Percentiles rank a stretch among this genome's conserved stretches.
Evolutionary conservation across 2,888 invertebrate genomes (phyloP).

Genomic region (Ectropis crepuscularia): DNA sequence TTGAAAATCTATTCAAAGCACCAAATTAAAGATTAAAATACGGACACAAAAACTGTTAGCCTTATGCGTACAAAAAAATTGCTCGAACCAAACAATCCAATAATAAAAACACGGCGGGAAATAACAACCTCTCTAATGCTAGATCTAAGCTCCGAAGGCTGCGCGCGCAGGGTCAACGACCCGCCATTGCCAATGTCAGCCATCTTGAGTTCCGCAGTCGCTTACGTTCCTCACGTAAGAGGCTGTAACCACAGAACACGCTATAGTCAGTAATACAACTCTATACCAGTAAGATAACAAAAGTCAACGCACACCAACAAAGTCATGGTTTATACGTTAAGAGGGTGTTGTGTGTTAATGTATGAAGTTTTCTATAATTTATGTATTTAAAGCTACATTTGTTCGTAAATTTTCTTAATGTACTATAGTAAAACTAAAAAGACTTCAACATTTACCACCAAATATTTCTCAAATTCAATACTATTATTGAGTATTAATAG

Average conservation of each 20-base stretch:
- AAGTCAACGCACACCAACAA: constrained; percentile 3
- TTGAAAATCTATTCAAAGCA: constrained; percentile 13
- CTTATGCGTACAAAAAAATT: constrained; percentile 30
- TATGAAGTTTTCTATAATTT: no score
- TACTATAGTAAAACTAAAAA: no score
- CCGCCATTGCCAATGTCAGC: constrained; percentile 85
- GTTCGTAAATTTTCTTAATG: no score
- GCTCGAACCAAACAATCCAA: constrained; percentile 52
- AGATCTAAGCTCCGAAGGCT: constrained; percentile 83
- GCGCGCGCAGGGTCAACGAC: constrained; percentile 77
- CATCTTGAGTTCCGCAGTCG: constrained; percentile 84
- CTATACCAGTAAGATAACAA: background rate
- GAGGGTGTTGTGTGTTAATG: no score
- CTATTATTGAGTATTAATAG: no score
- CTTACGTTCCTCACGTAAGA: constrained; percentile 84
- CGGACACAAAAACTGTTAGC: constrained; percentile 40
- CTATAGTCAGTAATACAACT: constrained; percentile 26
- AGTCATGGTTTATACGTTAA: no score
- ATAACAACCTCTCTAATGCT: constrained; percentile 82
- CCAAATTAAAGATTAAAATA: constrained; percentile 17
- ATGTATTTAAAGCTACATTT: no score
- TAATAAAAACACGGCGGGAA: constrained; percentile 72
- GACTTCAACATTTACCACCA: no score
- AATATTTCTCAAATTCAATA: no score
- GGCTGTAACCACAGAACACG: constrained; percentile 56